These are phyloP conservation scores for Anas platyrhynchos DNA, from an alignment of 2,113 vertebrate species.

Conservation along the genomic window DNA sequence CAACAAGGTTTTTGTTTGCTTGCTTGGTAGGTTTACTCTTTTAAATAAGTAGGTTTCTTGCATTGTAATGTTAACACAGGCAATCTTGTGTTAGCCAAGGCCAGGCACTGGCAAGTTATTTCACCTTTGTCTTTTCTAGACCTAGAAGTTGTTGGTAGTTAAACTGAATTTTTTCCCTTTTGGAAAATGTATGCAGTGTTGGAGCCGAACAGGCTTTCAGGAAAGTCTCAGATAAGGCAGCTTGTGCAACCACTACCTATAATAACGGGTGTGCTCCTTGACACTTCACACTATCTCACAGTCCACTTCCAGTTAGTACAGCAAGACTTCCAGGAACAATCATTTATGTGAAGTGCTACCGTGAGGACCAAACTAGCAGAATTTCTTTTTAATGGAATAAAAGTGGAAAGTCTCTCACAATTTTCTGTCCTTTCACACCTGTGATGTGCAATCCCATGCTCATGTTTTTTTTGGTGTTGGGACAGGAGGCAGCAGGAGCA, in stretches of 20 bases:
- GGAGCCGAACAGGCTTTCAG: background rate
- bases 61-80: background rate
- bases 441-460: background rate
- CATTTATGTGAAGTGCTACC: background rate
- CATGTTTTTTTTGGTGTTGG: background rate
- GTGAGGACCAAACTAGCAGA: background rate
- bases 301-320: background rate
- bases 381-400: background rate
- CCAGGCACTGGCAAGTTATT: background rate
- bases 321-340: background rate
- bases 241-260: background rate
- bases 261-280: background rate
- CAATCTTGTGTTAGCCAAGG: background rate
- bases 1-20: background rate
- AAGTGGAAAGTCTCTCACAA: background rate
- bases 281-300: background rate
- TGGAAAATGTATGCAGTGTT: background rate
- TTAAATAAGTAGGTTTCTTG: background rate
- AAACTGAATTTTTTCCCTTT: background rate
- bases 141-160: background rate
- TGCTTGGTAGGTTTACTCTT: background rate
- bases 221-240: background rate
- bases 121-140: background rate
- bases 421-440: background rate
- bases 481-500: background rate